These are phyloP conservation scores for Trisateles emortualis DNA, from an alignment of 2,888 invertebrate genomes.

Conservation along the genomic window DNA sequence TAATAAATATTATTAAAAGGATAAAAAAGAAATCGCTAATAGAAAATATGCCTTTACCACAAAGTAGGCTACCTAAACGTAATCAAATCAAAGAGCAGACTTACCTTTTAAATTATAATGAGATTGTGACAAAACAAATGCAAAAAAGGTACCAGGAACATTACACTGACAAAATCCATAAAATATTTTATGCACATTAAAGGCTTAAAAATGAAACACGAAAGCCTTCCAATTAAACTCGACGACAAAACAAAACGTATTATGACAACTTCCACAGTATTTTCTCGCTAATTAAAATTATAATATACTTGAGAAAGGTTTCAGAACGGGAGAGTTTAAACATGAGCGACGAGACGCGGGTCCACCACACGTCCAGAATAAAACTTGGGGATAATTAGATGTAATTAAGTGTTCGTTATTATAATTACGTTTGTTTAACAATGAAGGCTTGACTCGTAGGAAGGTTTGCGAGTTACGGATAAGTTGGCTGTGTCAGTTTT, in stretches of 20 bases:
- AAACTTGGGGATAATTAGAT: slow-evolving; percentile 43
- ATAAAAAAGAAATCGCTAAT: too few relatives aligned
- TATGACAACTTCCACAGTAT: slow-evolving; percentile 28
- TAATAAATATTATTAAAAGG: too few relatives aligned
- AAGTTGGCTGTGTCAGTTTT: not conserved
- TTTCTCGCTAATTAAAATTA: slow-evolving; percentile 45
- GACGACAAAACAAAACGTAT: slow-evolving; percentile 29
- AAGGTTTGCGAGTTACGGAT: not conserved
- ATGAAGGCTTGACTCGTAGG: slow-evolving; percentile 19
- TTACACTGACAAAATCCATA: too few relatives aligned
- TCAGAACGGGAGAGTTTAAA: slow-evolving; percentile 23
- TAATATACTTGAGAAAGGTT: slow-evolving; percentile 27
- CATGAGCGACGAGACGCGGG: slow-evolving; percentile 38
- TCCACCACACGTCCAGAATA: slow-evolving; percentile 36
- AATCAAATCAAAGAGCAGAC: too few relatives aligned
- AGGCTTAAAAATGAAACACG: slow-evolving; percentile 6
- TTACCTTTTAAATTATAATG: too few relatives aligned
- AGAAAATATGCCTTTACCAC: too few relatives aligned
- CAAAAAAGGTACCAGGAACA: too few relatives aligned
- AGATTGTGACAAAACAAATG: too few relatives aligned
- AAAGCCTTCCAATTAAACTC: slow-evolving; percentile 28
- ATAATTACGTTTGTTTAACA: slow-evolving; percentile 34
- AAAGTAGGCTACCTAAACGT: too few relatives aligned
- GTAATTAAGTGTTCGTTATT: slow-evolving; percentile 31
- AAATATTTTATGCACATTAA: slow-evolving; percentile 3